Base-by-base conservation (phyloP, 2,888 invertebrate species). In the Campopleginae sp. region DNA sequence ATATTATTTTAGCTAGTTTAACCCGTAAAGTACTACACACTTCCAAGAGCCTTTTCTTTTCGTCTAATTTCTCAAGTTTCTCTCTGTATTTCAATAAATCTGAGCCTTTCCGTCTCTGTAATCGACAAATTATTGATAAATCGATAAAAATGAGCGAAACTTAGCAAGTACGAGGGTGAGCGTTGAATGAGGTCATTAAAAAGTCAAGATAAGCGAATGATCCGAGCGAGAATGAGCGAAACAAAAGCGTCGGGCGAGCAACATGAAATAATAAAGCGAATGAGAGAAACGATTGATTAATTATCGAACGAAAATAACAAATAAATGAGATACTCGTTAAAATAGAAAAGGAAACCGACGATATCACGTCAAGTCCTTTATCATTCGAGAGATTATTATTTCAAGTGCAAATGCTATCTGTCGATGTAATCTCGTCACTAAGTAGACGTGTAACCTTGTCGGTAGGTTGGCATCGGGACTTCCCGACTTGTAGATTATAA, bases 1-100 rank as follows among this genome's bases (percentile, higher is more conserved):
- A 91, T 92, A 89, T 91, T 91, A 89, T 92, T 93, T 92, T 91
- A 90, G 88, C 92, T 93, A 93, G 92, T 91, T 92, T 93, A 91
- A 91, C 90, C 84, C 92, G 92, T 92, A 92, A 92, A 89, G 90
- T 91, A 92, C 91, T 90, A 92, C 90, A 92, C 91, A 93, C 91
- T 92, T 91, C 90, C 91, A 75, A 80, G 58, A 58, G 58, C 82
- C 54, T 82, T 58, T 84, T 84, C 82, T 79, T 83, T 72, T 68
- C 82, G 74, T 85, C 68, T 66, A 51, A 63, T 48, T 77, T 78
- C 61, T 70, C 84, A 51, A 77, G 68, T 66, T 17, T 84, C 65
- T 80, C 48, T 83, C 82, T 80, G 63, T 71, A 58, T 81, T 68
- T 70, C 68, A 84, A 63, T 68, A 48, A 84, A 63, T 78, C 31